Base-by-base conservation (phyloP, 2,113 vertebrate species). In the Lepus europaeus region DNA sequence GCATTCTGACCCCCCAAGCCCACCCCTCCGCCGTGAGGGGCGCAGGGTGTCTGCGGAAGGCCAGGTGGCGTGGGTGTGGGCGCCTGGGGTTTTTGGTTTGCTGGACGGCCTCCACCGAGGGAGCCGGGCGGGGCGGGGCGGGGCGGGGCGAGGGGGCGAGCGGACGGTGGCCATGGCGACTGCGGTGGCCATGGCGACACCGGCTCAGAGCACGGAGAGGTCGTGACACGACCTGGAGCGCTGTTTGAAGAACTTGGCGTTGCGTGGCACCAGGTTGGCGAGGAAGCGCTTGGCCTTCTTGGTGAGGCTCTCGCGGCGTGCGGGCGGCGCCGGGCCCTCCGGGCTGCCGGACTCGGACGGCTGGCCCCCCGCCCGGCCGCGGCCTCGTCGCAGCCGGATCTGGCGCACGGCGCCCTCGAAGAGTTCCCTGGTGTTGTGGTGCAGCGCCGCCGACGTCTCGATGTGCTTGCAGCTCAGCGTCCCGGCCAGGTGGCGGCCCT, bases 141-240 rank as follows among this genome's bases (percentile, higher is more conserved):
- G 45, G 80, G 89, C 51, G 66, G 83, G 90, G 89, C 61, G n/a
- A 36, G 13, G 90, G 77, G 66, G 29, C 11, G 39, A 45, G 73
- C 45, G 0, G 78, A 64, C 82, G 70, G 95, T 82, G 93, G 77
- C 96, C 95, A 93, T 95, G 95, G 95, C 76, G 83, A 97, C 97
- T 22, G 69, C 73, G 13, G 97, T 95, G 96, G 74, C 96, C 95
- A 91, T 91, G 90, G 93, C 69, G 84, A 96, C 95, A 13, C 56
- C 5, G 36, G 89, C 59, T 98, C 96, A 98, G 81, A 98, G 98
- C 91, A 98, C 99, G 0, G 99, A 99, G 85, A 99, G 98, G 97
- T 99, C 99, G 31, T 99, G 99, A 92, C 99, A 99, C 0, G 99
- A 99, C 96, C 99, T 98, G 63, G 99, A 99, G 93, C 99, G 99